Evolutionary conservation across 2,888 invertebrate species (phyloP).

Genomic region (Hypercompe scribonia): DNA sequence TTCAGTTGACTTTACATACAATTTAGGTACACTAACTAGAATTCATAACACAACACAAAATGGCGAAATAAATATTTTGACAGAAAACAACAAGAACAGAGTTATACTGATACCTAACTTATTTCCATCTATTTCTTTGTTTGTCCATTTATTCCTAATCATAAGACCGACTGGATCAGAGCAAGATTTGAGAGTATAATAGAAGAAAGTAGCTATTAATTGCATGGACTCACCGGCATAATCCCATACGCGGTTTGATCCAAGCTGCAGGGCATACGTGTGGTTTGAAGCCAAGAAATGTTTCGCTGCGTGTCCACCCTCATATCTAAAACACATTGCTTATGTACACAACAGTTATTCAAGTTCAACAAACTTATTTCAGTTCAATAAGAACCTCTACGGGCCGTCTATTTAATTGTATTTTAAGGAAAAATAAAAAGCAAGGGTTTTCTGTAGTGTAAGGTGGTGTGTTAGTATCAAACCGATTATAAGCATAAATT

Average conservation of each 20-base stretch:
- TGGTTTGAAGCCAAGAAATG: slow-evolving; percentile 98
- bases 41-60: no score
- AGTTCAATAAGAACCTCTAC: neutral
- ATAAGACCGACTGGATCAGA: neutral
- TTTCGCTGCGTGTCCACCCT: slow-evolving; percentile 96
- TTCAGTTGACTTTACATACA: neutral
- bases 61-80: no score
- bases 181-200: neutral
- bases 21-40: no score
- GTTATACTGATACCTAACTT: no score
- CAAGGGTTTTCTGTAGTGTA: neutral
- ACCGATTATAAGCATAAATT: neutral
- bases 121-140: no score
- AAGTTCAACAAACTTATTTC: neutral
- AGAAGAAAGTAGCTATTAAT: neutral
- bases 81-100: no score
- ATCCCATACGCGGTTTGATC: slow-evolving; percentile 99
- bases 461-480: neutral
- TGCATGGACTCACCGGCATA: slow-evolving; percentile 93
- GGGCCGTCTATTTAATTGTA: no score
- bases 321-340: slow-evolving; percentile 71
- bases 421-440: no score
- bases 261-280: slow-evolving; percentile 98
- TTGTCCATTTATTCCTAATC: neutral
- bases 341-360: neutral